Evolutionary conservation across 2,888 invertebrate species (phyloP).

Genomic region (Ophion ventricosus): DNA sequence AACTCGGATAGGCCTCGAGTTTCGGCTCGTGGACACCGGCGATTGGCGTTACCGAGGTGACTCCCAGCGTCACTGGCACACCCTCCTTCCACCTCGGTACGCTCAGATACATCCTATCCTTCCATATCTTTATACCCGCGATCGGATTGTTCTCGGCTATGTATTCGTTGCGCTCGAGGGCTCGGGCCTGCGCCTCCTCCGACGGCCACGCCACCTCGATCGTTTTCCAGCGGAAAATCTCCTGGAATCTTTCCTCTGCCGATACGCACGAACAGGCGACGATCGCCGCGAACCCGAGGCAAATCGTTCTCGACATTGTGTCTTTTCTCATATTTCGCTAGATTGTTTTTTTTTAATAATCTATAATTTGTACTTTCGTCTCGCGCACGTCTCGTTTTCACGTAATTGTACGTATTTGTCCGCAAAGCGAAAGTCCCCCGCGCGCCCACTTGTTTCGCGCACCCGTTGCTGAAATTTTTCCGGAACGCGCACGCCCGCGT

Average conservation of each 20-base stretch:
- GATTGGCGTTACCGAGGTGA: conserved; percentile 83
- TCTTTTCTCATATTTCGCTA: neutral
- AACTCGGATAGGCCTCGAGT: conserved; percentile 89
- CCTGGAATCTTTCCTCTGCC: conserved; percentile 85
- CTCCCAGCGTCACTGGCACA: conserved; percentile 88
- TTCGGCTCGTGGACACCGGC: conserved; percentile 86
- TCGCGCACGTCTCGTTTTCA: neutral
- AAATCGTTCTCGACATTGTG: neutral
- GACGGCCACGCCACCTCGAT: conserved; percentile 89
- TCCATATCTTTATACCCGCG: conserved; percentile 88
- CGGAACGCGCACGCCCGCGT: neutral
- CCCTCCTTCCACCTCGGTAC: conserved; percentile 89
- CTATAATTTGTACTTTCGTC: neutral
- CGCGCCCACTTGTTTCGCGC: neutral
- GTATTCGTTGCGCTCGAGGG: conserved; percentile 86
- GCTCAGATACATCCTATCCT: conserved; percentile 88
- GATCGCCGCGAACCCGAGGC: neutral
- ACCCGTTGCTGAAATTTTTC: neutral
- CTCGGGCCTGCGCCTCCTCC: conserved; percentile 85
- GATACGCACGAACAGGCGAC: neutral
- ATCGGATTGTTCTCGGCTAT: conserved; percentile 88
- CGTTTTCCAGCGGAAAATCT: conserved; percentile 89
- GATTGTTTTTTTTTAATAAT: too few relatives aligned
- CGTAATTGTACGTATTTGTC: neutral
- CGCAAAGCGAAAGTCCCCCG: neutral